These are phyloP conservation scores for Eriosoma lanigerum DNA, from an alignment of 1,140 invertebrate genomes.

Conservation along the genomic window DNA sequence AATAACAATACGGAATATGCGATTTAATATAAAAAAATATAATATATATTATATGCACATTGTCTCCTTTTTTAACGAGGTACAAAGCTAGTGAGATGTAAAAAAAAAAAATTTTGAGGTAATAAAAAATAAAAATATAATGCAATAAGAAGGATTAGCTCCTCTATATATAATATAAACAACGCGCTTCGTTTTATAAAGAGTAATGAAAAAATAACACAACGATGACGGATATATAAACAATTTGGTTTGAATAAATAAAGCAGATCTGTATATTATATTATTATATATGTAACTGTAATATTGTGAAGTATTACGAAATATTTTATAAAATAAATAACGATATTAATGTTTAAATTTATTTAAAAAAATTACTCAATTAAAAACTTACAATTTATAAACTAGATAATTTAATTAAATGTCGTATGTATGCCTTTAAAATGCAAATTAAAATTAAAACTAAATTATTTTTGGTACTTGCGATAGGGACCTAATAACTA, in stretches of 20 bases:
- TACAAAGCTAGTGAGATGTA: background rate
- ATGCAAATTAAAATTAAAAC: too few species aligned
- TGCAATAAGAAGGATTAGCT: slow-evolving; percentile 44
- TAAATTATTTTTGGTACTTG: too few species aligned
- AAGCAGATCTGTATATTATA: background rate
- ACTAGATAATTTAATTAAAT: too few species aligned
- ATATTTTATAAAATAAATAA: background rate
- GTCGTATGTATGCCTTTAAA: too few species aligned
- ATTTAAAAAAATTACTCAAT: too few species aligned
- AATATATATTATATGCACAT: background rate
- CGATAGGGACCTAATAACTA: too few species aligned
- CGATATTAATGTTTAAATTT: too few species aligned
- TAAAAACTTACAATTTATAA: too few species aligned
- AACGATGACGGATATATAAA: background rate
- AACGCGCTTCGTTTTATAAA: background rate
- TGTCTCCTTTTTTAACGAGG: background rate
- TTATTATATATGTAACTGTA: too few species aligned
- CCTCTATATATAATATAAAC: background rate
- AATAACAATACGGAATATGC: background rate
- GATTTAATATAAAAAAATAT: background rate
- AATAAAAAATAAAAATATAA: slow-evolving; percentile 21
- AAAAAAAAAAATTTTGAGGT: slow-evolving; percentile 6
- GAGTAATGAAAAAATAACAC: slow-evolving; percentile 26
- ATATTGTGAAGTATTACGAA: slow-evolving; percentile 3
- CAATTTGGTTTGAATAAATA: slow-evolving; percentile 26